phyloP scores from a whole-genome alignment of 23 tunicate species.

The Botrylloides violaceus region DNA sequence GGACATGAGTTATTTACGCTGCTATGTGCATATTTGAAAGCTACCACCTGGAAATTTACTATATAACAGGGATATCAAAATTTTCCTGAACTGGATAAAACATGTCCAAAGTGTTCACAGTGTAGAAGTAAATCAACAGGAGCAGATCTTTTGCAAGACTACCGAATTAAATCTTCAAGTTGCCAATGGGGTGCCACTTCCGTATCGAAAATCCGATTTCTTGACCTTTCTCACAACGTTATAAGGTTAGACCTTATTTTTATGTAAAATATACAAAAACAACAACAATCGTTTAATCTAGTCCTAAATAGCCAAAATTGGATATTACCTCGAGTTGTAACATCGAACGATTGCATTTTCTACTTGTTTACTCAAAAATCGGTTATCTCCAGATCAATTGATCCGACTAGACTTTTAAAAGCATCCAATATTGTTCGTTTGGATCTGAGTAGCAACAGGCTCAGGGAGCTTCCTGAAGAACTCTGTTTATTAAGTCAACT shows the following conservation, averaged over 20 bases:
- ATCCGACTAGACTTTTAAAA: neutral
- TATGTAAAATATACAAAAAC: no score
- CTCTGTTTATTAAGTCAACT: slow-evolving; percentile 10
- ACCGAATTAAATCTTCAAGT: neutral
- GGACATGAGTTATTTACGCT: no score
- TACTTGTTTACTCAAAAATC: no score
- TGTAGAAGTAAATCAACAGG: neutral
- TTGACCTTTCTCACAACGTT: neutral
- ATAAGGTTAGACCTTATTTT: neutral
- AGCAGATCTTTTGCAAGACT: neutral
- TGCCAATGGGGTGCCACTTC: neutral
- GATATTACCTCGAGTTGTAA: no score
- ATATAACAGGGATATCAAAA: slow-evolving; percentile 9
- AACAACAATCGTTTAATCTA: no score
- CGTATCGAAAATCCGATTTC: neutral
- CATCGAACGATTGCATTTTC: neutral
- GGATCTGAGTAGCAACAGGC: slow-evolving; percentile 26
- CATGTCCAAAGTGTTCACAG: slow-evolving; percentile 10
- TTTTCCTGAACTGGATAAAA: slow-evolving; percentile 13
- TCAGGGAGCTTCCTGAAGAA: slow-evolving; percentile 28
- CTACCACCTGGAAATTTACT: no score
- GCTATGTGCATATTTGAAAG: no score
- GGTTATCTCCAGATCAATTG: slow-evolving; percentile 4
- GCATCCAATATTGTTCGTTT: neutral
- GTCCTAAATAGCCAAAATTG: no score